These are phyloP conservation scores for Gallirallus australis DNA, from an alignment of 2,797 vertebrate species.

Conservation along the genomic window DNA sequence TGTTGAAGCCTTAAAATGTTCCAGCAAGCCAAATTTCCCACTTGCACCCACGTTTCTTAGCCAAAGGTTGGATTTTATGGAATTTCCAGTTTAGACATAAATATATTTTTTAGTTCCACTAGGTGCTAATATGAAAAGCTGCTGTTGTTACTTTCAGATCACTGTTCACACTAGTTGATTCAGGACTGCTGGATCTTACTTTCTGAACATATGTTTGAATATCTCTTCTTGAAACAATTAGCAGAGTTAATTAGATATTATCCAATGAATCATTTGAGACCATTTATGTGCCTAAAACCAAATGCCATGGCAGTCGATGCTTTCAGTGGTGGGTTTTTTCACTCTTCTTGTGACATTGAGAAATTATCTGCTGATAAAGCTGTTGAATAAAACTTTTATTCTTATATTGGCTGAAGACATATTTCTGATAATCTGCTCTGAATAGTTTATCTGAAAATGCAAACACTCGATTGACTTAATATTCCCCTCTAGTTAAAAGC, in stretches of 20 bases:
- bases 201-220: constrained; percentile 37
- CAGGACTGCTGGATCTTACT: background rate
- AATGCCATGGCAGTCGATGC: background rate
- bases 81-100: background rate
- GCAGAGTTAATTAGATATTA: constrained; percentile 36
- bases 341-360: background rate
- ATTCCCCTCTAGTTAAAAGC: background rate
- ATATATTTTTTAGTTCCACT: background rate
- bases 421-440: background rate
- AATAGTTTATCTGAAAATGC: background rate
- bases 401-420: background rate
- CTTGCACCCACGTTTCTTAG: background rate
- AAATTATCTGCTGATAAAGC: background rate
- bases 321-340: background rate
- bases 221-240: constrained; percentile 47
- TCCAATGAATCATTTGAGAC: background rate
- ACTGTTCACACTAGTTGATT: background rate
- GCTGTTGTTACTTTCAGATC: background rate
- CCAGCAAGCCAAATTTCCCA: background rate
- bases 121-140: background rate
- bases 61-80: background rate
- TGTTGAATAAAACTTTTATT: background rate
- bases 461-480: background rate
- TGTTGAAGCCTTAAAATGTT: background rate
- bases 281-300: constrained; percentile 36